These are phyloP conservation scores for Syngnathus typhle DNA, from an alignment of 2,113 vertebrate species.

Conservation along the genomic window DNA sequence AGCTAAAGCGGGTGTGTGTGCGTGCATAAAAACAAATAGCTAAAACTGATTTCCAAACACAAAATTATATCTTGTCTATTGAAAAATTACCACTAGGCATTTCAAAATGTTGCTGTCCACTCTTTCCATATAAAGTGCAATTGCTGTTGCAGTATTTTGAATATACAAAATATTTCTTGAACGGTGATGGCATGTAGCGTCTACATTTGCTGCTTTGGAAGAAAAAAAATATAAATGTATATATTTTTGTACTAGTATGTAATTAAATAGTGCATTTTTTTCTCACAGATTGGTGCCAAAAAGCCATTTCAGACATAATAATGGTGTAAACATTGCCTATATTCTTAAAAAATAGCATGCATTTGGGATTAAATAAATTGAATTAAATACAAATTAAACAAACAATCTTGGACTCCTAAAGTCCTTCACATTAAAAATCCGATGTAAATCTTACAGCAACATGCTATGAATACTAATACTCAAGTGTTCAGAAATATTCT, in stretches of 20 bases:
- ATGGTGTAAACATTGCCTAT: neutral
- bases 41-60: neutral
- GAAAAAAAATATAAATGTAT: too few relatives aligned
- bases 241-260: neutral
- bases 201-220: neutral
- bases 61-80: neutral
- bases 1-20: neutral
- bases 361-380: neutral
- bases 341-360: neutral
- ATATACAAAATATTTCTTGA: neutral
- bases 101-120: neutral
- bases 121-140: neutral
- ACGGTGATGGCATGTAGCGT: too few relatives aligned
- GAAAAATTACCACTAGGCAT: neutral
- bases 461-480: neutral
- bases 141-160: neutral
- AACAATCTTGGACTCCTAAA: neutral
- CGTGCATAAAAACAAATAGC: neutral
- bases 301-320: constrained; percentile 34
- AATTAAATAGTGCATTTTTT: constrained; percentile 4
- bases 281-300: constrained; percentile 67
- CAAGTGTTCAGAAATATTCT: neutral
- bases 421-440: neutral
- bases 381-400: neutral
- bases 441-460: neutral